Evolutionary conservation across 2,797 vertebrate species (phyloP), one percentile per base, ranked within the genome.

Genomic region (Buphagus erythrorhynchus): DNA sequence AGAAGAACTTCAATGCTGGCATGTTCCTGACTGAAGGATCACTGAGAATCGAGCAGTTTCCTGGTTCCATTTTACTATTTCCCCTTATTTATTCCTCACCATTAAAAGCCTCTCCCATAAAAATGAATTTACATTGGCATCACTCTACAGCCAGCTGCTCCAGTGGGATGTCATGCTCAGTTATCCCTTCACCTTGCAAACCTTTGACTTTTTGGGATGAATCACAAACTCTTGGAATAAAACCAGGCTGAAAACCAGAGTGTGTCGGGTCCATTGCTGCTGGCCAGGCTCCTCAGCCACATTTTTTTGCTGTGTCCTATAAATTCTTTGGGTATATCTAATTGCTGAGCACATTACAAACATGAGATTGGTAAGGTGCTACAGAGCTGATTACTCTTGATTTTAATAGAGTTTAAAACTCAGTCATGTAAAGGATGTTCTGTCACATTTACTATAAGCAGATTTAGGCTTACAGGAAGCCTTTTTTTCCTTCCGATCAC

Each of bases 81-180:
- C 42, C 18, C 9, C 7, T 69, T 59, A 63, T 67, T 90, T 83
- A 52, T 8, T 13, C 21, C 71, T 24, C 35, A 35, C 5, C 31
- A 46, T 36, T 79, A 61, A 8, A 80, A 73, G 33, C 10, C 13
- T 42, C 58, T 25, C 28, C 26, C 10, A 29, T 25, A 40, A 43
- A 51, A 77, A 16, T 22, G 17, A 28, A 75, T 78, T 65, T 33
- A n/a, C 21, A 62, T 6, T 28, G 26, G 33, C 59, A 72, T 24
- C 48, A 6, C 2, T 28, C 35, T 22, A 17, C 0, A 4, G 25
- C 31, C 62, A 78, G 16, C 24, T 5, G 18, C 31, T 74, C 26
- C 42, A 48, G 45, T 0, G 3, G 54, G 48, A 76, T 4, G 2
- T 16, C n/a, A 29, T 0, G 1, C 36, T 2, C 4, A 78, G 33